A percentile compares a stretch with the other conserved stretches of the same genome.
Evolutionary conservation across 1,140 invertebrate species (phyloP).

Genomic region (Drosophila ohnishii): DNA sequence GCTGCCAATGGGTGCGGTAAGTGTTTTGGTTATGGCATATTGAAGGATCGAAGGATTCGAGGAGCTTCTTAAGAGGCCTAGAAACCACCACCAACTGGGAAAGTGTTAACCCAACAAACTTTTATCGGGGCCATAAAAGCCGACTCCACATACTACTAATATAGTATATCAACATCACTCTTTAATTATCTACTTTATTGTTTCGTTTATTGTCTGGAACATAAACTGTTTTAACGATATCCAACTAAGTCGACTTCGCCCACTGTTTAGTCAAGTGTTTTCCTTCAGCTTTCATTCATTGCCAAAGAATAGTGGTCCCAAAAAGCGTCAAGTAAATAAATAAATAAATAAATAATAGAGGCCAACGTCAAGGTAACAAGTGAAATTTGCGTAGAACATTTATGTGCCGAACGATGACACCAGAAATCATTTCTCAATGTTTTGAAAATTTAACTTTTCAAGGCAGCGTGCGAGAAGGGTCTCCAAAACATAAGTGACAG

Average conservation of each 20-base stretch:
- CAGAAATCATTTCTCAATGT: conserved; percentile 11
- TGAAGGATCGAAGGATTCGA: conserved; percentile 29
- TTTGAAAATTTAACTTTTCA: conserved; percentile 8
- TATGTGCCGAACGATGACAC: conserved; percentile 14
- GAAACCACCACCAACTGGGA: neutral
- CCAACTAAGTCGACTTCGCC: conserved; percentile 7
- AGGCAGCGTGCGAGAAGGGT: neutral
- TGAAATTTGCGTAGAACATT: conserved; percentile 3
- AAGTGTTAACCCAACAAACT: conserved; percentile 7
- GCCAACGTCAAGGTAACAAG: conserved; percentile 32
- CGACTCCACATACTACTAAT: neutral
- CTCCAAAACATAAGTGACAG: neutral
- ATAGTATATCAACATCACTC: neutral
- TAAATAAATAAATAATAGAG: conserved; percentile 14
- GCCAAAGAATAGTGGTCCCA: conserved; percentile 19
- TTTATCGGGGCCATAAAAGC: conserved; percentile 30
- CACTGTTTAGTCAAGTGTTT: conserved; percentile 42
- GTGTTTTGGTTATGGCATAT: conserved; percentile 36
- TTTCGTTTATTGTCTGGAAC: conserved; percentile 10
- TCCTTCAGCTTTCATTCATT: conserved; percentile 20
- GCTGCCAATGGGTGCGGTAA: conserved; percentile 26
- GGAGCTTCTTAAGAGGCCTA: conserved; percentile 1
- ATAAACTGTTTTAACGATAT: conserved; percentile 35
- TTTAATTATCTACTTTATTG: conserved; percentile 39
- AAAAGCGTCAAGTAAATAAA: neutral